Percentiles rank a stretch among this genome's conserved stretches.
These are phyloP conservation scores for Misgurnus anguillicaudatus DNA, from an alignment of 2,113 vertebrate species.

Conservation along the genomic window DNA sequence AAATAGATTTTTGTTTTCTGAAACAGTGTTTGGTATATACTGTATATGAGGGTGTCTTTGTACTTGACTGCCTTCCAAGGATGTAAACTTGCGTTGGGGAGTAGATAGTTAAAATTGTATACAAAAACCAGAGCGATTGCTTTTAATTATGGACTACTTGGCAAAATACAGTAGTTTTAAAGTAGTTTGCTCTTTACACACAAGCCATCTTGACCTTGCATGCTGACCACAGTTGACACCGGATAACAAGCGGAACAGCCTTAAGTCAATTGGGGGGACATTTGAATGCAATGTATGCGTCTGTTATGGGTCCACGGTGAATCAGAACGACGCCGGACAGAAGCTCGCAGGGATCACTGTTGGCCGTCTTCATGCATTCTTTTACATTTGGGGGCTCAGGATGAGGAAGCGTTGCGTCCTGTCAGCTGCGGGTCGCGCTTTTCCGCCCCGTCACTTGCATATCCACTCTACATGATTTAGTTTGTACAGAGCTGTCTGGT, in stretches of 20 bases:
- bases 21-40: conserved; percentile 54
- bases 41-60: conserved; percentile 29
- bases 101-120: too few species aligned
- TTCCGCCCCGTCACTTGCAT: neutral
- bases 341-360: neutral
- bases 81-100: too few species aligned
- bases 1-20: conserved; percentile 42
- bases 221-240: neutral
- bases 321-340: neutral
- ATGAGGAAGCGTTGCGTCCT: conserved; percentile 43
- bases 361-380: conserved; percentile 42
- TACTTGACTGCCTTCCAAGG: neutral
- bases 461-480: conserved; percentile 36
- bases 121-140: too few species aligned
- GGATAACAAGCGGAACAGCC: conserved; percentile 1
- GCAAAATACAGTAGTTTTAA: neutral
- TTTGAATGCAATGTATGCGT: neutral
- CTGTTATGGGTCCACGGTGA: conserved; percentile 9
- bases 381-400: conserved; percentile 38
- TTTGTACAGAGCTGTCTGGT: neutral
- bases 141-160: too few species aligned
- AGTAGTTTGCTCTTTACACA: neutral
- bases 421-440: conserved; percentile 33
- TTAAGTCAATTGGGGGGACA: neutral
- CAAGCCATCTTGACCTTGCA: conserved; percentile 1